Conservation (phyloP, 2,888 invertebrate genomes). For the Hemithea aestivaria region DNA sequence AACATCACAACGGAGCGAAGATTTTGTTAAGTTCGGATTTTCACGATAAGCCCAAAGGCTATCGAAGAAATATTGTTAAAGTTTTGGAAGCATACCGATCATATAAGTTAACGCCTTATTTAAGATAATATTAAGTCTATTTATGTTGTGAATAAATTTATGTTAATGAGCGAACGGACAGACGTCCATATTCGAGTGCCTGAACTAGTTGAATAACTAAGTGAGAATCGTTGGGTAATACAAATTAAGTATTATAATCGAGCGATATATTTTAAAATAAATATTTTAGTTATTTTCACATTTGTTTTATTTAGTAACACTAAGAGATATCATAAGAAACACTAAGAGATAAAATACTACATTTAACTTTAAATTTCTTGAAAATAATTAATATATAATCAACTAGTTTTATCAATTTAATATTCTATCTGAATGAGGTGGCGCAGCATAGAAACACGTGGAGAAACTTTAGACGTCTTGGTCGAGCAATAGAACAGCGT, state of each 20-base stretch:
- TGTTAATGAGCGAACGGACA: conserved; percentile 18
- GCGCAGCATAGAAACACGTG: too few relatives aligned
- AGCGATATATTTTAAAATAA: conserved; percentile 50
- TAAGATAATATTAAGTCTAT: conserved; percentile 42
- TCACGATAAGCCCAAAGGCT: conserved; percentile 26
- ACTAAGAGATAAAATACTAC: too few relatives aligned
- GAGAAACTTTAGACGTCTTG: too few relatives aligned
- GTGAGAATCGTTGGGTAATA: conserved; percentile 32
- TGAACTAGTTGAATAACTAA: conserved; percentile 38
- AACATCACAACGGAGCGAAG: conserved; percentile 5
- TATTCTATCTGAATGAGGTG: too few relatives aligned
- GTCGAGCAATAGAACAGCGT: too few relatives aligned
- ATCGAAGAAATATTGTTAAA: conserved; percentile 5
- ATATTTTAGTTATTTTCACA: conserved; percentile 31
- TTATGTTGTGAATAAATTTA: conserved; percentile 44
- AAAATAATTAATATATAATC: too few relatives aligned
- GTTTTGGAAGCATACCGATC: conserved; percentile 16
- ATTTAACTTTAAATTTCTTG: too few relatives aligned
- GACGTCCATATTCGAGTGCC: conserved; percentile 45
- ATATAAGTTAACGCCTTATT: conserved; percentile 27
- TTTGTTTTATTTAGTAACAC: conserved; percentile 4
- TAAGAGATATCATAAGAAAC: too few relatives aligned
- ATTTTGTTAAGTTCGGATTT: conserved; percentile 1
- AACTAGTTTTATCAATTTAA: too few relatives aligned
- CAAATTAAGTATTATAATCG: conserved; percentile 36